phyloP scores from a whole-genome alignment of 2,888 invertebrate species.

The Ectemnius lituratus region DNA sequence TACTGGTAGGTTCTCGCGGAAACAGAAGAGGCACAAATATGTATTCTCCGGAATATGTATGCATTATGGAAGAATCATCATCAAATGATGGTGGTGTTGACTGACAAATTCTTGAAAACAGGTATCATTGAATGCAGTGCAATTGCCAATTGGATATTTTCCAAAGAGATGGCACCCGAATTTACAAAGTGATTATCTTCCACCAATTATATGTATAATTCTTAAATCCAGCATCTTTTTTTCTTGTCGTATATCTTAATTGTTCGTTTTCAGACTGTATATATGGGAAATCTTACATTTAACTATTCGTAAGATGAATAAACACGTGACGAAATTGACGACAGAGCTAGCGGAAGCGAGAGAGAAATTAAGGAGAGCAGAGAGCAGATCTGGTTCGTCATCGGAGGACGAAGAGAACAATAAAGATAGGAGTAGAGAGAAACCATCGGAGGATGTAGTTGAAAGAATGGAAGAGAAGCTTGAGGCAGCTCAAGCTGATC shows the following conservation, averaged over 20 bases:
- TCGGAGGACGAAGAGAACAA: conserved; percentile 86
- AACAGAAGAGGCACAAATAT: conserved; percentile 97
- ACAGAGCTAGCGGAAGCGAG: conserved; percentile 90
- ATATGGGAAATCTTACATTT: conserved; percentile 98
- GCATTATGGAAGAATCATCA: conserved; percentile 97
- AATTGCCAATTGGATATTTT: conserved; percentile 98
- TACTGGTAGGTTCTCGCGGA: conserved; percentile 88
- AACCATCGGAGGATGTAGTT: conserved; percentile 90
- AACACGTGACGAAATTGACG: conserved; percentile 92
- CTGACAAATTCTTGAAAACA: conserved; percentile 98
- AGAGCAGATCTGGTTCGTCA: conserved; percentile 88
- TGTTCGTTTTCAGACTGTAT: conserved; percentile 83
- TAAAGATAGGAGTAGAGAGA: conserved; percentile 80
- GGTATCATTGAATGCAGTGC: conserved; percentile 98
- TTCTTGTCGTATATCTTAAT: too few relatives aligned
- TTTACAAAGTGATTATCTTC: conserved; percentile 84
- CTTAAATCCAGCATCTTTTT: too few relatives aligned
- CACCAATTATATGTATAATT: too few relatives aligned
- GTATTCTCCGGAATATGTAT: conserved; percentile 93
- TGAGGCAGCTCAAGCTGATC: conserved; percentile 96
- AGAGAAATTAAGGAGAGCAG: conserved; percentile 91
- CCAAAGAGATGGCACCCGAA: conserved; percentile 93
- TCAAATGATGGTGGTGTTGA: conserved; percentile 97
- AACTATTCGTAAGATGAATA: conserved; percentile 97
- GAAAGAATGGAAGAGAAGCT: conserved; percentile 97